Evolutionary conservation across 2,888 invertebrate genomes (phyloP).

Genomic region (Torymus auratus): DNA sequence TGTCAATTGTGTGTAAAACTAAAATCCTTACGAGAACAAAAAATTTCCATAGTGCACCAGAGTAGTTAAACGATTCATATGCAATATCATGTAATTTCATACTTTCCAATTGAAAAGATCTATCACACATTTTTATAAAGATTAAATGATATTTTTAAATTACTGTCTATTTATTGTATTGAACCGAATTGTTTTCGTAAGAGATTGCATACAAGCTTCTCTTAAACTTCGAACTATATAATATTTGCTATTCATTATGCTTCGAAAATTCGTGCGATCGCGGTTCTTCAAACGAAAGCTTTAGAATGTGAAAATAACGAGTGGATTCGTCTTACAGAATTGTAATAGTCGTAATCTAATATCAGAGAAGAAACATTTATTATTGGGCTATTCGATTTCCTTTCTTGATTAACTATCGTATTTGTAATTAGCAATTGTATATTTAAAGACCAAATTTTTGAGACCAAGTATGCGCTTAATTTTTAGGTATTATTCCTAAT

Average conservation of each 20-base stretch:
- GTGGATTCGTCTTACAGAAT: neutral
- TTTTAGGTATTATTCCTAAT: conserved; percentile 36
- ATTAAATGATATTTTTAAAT: neutral
- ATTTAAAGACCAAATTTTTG: conserved; percentile 47
- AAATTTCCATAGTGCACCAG: neutral
- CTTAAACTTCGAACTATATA: conserved; percentile 5
- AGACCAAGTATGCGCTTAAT: conserved; percentile 49
- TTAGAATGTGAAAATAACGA: conserved; percentile 7
- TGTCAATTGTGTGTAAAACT: conserved; percentile 29
- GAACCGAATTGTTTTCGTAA: too few species aligned
- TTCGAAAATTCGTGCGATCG: conserved; percentile 54
- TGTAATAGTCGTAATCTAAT: neutral
- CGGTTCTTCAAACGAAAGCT: conserved; percentile 17
- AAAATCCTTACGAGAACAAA: conserved; percentile 12
- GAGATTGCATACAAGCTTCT: neutral
- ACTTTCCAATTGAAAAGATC: neutral
- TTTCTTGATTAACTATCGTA: conserved; percentile 49
- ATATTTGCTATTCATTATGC: neutral
- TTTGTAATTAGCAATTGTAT: conserved; percentile 52
- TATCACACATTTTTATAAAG: neutral
- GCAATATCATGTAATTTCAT: conserved; percentile 20
- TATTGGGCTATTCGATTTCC: conserved; percentile 43
- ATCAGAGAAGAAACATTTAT: conserved; percentile 25
- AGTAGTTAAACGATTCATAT: neutral
- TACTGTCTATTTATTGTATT: neutral